These are phyloP conservation scores for Sclerodermus sp. DNA, from an alignment of 2,888 invertebrate species.

Conservation along the genomic window DNA sequence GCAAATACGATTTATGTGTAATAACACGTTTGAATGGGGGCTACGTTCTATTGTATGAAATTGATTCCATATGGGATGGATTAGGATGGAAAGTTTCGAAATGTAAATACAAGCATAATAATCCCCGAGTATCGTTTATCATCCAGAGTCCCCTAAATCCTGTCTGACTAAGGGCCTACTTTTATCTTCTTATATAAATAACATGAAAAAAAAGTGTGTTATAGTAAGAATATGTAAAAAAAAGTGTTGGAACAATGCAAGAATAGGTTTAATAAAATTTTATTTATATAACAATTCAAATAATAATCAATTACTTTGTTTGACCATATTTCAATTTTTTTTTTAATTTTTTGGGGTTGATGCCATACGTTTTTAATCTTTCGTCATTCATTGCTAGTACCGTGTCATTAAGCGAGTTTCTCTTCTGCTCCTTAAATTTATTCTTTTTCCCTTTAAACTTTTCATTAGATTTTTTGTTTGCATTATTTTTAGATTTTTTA, in stretches of 20 bases:
- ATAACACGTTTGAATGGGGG: no score
- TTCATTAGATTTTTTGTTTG: slow-evolving; percentile 15
- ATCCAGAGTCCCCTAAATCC: slow-evolving; percentile 20
- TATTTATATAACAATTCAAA: no score
- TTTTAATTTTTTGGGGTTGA: slow-evolving; percentile 87
- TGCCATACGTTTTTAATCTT: slow-evolving; percentile 85
- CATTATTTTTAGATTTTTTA: slow-evolving; percentile 20
- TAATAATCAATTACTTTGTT: no score
- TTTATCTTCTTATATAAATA: background rate
- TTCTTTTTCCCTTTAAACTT: slow-evolving; percentile 19
- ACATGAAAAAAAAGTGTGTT: background rate
- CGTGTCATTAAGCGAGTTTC: slow-evolving; percentile 8
- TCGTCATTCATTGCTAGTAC: slow-evolving; percentile 65
- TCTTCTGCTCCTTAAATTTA: slow-evolving; percentile 16
- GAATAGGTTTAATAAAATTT: no score
- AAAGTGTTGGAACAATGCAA: background rate
- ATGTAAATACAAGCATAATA: slow-evolving; percentile 43
- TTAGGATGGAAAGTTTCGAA: slow-evolving; percentile 39
- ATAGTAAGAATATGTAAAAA: background rate
- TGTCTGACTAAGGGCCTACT: background rate
- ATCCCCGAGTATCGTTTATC: slow-evolving; percentile 54
- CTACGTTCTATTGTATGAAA: background rate
- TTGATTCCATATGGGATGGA: slow-evolving; percentile 34
- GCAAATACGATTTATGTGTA: no score
- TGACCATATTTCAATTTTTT: slow-evolving; percentile 71